Conservation (phyloP, 2,888 invertebrate genomes). For the Sphaerophoria taeniata region DNA sequence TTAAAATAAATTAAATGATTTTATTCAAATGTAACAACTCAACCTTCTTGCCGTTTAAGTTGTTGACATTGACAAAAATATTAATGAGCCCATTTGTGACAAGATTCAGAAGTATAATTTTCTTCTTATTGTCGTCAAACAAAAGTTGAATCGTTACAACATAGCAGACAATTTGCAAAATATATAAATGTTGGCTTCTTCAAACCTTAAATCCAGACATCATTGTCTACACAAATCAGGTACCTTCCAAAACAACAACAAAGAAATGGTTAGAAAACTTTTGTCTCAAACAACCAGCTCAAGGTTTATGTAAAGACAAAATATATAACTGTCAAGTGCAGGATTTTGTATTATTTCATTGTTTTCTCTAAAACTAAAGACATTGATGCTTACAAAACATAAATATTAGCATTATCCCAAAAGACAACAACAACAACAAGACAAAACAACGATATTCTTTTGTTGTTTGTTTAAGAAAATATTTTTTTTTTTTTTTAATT, state of each 20-base stretch:
- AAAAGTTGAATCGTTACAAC: neutral
- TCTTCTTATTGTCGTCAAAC: neutral
- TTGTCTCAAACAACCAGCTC: neutral
- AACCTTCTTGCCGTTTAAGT: too few species aligned
- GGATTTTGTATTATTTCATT: slow-evolving; percentile 14
- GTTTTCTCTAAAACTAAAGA: slow-evolving; percentile 22
- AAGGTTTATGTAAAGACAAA: neutral
- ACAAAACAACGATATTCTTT: neutral
- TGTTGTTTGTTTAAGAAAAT: neutral
- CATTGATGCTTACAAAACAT: slow-evolving; percentile 19
- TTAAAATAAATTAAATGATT: too few species aligned
- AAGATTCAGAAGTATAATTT: too few species aligned
- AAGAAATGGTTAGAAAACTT: neutral
- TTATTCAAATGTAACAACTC: too few species aligned
- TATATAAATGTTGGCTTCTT: neutral
- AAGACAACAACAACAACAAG: neutral
- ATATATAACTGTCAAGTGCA: slow-evolving; percentile 34
- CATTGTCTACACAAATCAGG: slow-evolving; percentile 8
- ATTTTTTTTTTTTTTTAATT: neutral
- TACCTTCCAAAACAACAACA: neutral
- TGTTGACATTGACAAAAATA: too few species aligned
- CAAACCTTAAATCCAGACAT: slow-evolving; percentile 8
- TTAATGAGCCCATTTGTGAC: too few species aligned
- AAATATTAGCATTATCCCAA: slow-evolving; percentile 20
- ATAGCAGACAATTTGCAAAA: neutral